phyloP scores from a whole-genome alignment of 92 coral and sea anemone species.

The Epizoanthus fatuus region DNA sequence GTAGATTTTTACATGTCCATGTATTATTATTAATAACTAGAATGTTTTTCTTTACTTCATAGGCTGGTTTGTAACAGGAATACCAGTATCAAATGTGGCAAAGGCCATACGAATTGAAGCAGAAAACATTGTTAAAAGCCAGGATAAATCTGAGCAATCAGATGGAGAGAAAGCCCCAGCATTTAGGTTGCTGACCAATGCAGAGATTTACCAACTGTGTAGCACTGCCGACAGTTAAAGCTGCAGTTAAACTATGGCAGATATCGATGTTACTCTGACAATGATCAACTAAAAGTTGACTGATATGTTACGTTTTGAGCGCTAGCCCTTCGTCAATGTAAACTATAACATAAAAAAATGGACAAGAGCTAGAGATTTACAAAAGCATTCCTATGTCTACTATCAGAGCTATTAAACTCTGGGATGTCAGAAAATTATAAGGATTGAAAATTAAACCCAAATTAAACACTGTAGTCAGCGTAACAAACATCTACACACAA shows the following conservation, averaged over 20 bases:
- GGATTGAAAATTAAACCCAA: too few species aligned
- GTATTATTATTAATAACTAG: not conserved
- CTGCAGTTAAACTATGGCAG: not conserved
- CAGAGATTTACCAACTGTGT: constrained; percentile 33
- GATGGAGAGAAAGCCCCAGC: constrained; percentile 22
- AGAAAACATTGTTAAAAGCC: constrained; percentile 60
- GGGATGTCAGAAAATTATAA: too few species aligned
- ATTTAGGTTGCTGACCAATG: constrained; percentile 15
- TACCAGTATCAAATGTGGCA: constrained; percentile 83
- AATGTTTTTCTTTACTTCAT: not conserved
- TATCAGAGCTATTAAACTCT: too few species aligned
- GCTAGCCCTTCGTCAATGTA: too few species aligned
- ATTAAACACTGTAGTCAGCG: too few species aligned
- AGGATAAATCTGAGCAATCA: constrained; percentile 13
- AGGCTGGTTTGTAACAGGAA: constrained; percentile 71
- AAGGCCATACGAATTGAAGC: constrained; percentile 85
- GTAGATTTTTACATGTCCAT: not conserved
- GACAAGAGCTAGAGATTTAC: too few species aligned
- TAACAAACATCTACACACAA: too few species aligned
- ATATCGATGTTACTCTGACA: too few species aligned
- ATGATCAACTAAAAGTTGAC: too few species aligned
- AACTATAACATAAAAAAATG: too few species aligned
- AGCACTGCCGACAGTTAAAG: constrained; percentile 1
- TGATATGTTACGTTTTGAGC: too few species aligned
- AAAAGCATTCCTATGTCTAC: too few species aligned